A percentile compares a stretch with the other conserved stretches of the same genome.
Evolutionary conservation across 2,113 vertebrate species (phyloP).

Genomic region (Ancistrus triradiatus): DNA sequence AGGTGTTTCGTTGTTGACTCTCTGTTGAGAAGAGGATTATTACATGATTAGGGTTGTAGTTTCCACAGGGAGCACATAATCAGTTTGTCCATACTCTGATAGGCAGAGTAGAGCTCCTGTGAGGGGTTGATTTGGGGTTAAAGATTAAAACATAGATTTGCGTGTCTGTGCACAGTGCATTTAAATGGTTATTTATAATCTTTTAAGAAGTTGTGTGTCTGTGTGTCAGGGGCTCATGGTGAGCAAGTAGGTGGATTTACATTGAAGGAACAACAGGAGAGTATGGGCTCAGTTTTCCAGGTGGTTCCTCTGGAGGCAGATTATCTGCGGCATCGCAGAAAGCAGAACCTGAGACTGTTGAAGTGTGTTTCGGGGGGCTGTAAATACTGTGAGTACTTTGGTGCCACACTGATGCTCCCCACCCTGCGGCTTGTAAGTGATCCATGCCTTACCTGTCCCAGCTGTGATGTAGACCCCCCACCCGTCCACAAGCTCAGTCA

Average conservation of each 20-base stretch:
- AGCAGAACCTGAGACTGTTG: slow-evolving; percentile 49
- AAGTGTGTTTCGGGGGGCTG: slow-evolving; percentile 45
- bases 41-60: slow-evolving; percentile 18
- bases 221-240: slow-evolving; percentile 1
- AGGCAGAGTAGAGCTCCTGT: too few species aligned
- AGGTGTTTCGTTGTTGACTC: not conserved
- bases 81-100: slow-evolving; percentile 27
- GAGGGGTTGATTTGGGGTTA: too few species aligned
- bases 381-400: slow-evolving; percentile 45
- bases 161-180: not conserved
- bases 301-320: slow-evolving; percentile 48
- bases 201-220: not conserved
- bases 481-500: slow-evolving; percentile 32
- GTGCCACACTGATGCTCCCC: slow-evolving; percentile 43
- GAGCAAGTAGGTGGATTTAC: slow-evolving; percentile 37
- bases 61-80: slow-evolving; percentile 29
- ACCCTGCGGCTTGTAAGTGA: slow-evolving; percentile 48
- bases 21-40: slow-evolving; percentile 10
- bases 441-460: slow-evolving; percentile 46
- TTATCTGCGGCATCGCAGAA: slow-evolving; percentile 47
- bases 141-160: too few species aligned
- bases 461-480: slow-evolving; percentile 41
- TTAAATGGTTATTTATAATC: not conserved
- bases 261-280: slow-evolving; percentile 36
- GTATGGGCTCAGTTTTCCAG: slow-evolving; percentile 47